Evolutionary conservation across 2,797 vertebrate genomes (phyloP).

Genomic region (Pseudomugil gertrudae): DNA sequence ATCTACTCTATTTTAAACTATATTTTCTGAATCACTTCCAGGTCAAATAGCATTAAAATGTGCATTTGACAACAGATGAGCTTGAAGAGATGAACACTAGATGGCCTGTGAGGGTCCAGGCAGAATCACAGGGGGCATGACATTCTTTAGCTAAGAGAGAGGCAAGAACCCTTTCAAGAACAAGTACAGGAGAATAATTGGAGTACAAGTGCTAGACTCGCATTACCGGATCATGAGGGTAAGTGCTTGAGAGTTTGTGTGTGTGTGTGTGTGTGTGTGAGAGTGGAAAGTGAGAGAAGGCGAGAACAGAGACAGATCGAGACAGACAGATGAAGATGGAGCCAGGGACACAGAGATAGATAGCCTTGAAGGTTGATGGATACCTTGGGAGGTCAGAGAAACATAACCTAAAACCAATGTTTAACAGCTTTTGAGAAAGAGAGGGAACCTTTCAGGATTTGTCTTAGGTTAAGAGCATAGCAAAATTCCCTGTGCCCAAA

Average conservation of each 20-base stretch:
- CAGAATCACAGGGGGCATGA: slow-evolving; percentile 65
- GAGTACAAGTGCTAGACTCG: slow-evolving; percentile 75
- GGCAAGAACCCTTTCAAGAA: slow-evolving; percentile 77
- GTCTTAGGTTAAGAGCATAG: slow-evolving; percentile 59
- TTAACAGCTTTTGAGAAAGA: slow-evolving; percentile 39
- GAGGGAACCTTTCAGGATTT: slow-evolving; percentile 36
- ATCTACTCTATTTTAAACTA: slow-evolving; percentile 44
- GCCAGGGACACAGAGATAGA: slow-evolving; percentile 45
- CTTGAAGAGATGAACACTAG: slow-evolving; percentile 57
- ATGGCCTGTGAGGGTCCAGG: slow-evolving; percentile 55
- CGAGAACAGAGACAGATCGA: slow-evolving; percentile 47
- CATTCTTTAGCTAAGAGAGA: slow-evolving; percentile 74
- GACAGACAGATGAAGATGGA: slow-evolving; percentile 57
- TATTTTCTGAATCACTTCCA: slow-evolving; percentile 55
- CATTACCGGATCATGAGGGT: slow-evolving; percentile 76
- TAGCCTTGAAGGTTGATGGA: slow-evolving; percentile 45
- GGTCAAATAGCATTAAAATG: slow-evolving; percentile 58
- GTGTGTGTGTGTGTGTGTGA: slow-evolving; percentile 25
- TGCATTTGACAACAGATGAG: slow-evolving; percentile 57
- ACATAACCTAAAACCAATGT: slow-evolving; percentile 67
- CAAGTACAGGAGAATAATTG: slow-evolving; percentile 80
- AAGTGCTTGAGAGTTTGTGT: slow-evolving; percentile 69
- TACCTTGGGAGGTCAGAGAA: slow-evolving; percentile 59
- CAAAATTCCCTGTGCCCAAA: slow-evolving; percentile 50
- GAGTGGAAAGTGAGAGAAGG: slow-evolving; percentile 16